Percentiles rank a stretch among this genome's conserved stretches.
phyloP scores from a whole-genome alignment of 64 coral and sea anemone genomes.

The Stichodactyla mertensii region DNA sequence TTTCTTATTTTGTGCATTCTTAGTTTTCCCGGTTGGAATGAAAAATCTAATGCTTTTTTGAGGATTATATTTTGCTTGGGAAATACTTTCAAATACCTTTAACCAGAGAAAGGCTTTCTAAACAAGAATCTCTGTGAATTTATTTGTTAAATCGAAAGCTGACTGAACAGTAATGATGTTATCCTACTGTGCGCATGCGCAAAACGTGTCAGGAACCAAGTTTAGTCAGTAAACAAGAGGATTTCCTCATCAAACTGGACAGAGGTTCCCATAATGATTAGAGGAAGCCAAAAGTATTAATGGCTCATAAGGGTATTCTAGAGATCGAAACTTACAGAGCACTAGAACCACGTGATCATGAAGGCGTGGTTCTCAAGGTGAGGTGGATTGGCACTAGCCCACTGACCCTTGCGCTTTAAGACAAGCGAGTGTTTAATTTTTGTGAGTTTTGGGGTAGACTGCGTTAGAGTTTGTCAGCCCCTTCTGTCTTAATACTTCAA shows the following conservation, averaged over 20 bases:
- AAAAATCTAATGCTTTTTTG: no score
- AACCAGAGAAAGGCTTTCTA: no score
- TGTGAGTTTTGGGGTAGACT: not conserved
- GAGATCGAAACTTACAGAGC: constrained; percentile 9
- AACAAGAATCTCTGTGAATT: no score
- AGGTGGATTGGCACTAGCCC: constrained; percentile 5
- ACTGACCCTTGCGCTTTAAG: constrained; percentile 4
- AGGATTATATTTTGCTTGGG: no score
- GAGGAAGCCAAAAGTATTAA: not conserved
- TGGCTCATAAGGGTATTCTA: not conserved
- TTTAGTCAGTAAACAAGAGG: not conserved
- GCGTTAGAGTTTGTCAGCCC: constrained; percentile 8
- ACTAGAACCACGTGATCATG: constrained; percentile 17
- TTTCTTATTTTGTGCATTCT: no score
- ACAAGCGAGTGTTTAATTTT: constrained; percentile 10
- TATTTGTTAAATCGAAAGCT: no score
- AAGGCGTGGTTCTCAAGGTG: constrained; percentile 17
- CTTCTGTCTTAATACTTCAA: not conserved
- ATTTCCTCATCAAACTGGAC: not conserved
- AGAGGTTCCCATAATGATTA: not conserved
- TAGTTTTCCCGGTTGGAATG: no score
- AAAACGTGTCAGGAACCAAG: not conserved
- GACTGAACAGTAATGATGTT: not conserved
- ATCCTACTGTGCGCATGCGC: not conserved
- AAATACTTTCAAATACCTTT: no score